phyloP scores from a whole-genome alignment of 37 sponge, comb jelly and placozoan species.

The Ephydatia muelleri region DNA sequence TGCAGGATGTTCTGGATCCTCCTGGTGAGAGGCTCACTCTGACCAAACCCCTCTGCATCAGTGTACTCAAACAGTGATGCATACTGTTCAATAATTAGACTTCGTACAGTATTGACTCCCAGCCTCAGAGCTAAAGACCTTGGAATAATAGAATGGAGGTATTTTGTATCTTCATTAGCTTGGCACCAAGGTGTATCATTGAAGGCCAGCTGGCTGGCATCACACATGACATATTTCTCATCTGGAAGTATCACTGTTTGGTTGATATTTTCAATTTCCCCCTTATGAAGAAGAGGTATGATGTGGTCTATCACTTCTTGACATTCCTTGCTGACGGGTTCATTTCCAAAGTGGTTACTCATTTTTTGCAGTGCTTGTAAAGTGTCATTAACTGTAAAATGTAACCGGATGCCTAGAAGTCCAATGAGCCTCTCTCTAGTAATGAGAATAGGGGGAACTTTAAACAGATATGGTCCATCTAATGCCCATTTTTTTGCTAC shows the following conservation, averaged over 20 bases:
- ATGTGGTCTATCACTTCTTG: conserved; percentile 4
- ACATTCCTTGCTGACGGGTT: conserved; percentile 8
- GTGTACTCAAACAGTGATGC: neutral
- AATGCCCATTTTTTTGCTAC: conserved; percentile 26
- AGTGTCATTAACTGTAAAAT: conserved; percentile 35
- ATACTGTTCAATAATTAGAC: conserved; percentile 22
- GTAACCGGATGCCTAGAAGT: conserved; percentile 24
- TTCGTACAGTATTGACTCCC: conserved; percentile 25
- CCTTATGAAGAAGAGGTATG: conserved; percentile 6
- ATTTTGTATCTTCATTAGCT: neutral
- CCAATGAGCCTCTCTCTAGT: conserved; percentile 7
- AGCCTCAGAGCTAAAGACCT: conserved; percentile 25
- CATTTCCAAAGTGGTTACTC: conserved; percentile 19
- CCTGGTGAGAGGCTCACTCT: conserved; percentile 72
- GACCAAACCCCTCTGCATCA: conserved; percentile 47
- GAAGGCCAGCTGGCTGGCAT: conserved; percentile 26
- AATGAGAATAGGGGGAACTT: conserved; percentile 20
- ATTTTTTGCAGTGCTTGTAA: conserved; percentile 51
- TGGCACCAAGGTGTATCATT: conserved; percentile 54
- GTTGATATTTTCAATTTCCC: neutral
- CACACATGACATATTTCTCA: conserved; percentile 17
- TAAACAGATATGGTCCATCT: conserved; percentile 55
- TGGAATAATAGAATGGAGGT: conserved; percentile 23
- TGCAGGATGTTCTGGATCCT: conserved; percentile 73
- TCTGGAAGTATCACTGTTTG: conserved; percentile 35